phyloP scores from a whole-genome alignment of 2,797 vertebrate genomes.

The Gallinago solitaria region DNA sequence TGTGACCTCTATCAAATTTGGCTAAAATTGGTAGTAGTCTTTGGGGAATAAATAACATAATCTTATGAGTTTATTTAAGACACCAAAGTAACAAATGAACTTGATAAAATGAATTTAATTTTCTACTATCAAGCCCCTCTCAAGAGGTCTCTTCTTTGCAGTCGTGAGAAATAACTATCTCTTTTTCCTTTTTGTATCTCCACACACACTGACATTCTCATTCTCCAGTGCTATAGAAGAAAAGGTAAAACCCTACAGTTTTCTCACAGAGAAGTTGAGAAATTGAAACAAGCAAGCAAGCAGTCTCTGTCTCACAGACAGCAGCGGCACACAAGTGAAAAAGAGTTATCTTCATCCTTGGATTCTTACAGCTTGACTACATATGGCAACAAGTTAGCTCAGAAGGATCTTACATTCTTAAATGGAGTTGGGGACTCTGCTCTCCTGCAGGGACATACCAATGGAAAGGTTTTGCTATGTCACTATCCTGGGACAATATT shows the following conservation, averaged over 20 bases:
- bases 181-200: background rate
- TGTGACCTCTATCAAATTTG: background rate
- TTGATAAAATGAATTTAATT: background rate
- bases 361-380: background rate
- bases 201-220: fast-evolving
- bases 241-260: background rate
- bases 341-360: background rate
- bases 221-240: background rate
- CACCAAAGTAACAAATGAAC: background rate
- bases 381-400: background rate
- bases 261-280: background rate
- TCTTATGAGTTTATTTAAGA: background rate
- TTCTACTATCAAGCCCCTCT: background rate
- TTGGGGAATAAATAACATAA: background rate
- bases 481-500: background rate
- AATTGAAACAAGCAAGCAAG: background rate
- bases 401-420: background rate
- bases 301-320: background rate
- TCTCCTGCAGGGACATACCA: background rate
- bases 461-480: background rate
- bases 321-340: background rate
- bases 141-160: background rate
- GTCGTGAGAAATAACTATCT: background rate
- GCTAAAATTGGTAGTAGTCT: background rate
- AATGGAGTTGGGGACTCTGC: background rate